Conservation (phyloP, 2,888 invertebrate genomes). For the Mallateleia sp. region DNA sequence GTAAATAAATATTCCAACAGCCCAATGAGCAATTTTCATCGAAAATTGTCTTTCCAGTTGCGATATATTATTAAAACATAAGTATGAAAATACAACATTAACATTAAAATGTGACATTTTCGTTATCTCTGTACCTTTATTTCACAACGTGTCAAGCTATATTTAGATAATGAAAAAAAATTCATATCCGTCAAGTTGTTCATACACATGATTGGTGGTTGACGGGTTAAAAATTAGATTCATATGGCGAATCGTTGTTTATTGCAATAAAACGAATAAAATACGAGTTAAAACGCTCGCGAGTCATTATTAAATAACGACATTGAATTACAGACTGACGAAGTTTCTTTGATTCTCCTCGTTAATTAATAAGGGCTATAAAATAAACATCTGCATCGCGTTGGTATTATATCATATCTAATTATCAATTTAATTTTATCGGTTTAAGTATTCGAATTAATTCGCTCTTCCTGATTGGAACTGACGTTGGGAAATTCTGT, state of each 20-base stretch:
- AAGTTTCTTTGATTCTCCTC: not conserved
- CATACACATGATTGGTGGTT: slow-evolving; percentile 53
- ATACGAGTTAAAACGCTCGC: slow-evolving; percentile 29
- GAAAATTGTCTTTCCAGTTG: no score
- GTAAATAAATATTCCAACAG: not conserved
- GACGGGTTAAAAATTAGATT: slow-evolving; percentile 63
- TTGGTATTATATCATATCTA: not conserved
- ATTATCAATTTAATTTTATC: not conserved
- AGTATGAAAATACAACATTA: not conserved
- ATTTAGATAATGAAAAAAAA: slow-evolving; percentile 41
- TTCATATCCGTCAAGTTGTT: slow-evolving; percentile 38
- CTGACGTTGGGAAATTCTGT: not conserved
- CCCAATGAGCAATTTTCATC: not conserved
- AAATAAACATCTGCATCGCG: slow-evolving; percentile 3
- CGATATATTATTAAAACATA: no score
- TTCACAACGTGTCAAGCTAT: slow-evolving; percentile 26
- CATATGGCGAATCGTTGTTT: slow-evolving; percentile 48
- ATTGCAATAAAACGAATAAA: slow-evolving; percentile 39
- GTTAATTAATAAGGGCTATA: not conserved
- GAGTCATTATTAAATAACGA: slow-evolving; percentile 7
- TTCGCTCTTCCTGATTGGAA: not conserved
- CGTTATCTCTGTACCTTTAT: slow-evolving; percentile 35
- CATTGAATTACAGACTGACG: not conserved
- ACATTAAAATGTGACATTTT: slow-evolving; percentile 23
- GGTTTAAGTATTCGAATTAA: not conserved